Conservation (phyloP, 1,140 invertebrate species). For the Harpegnathos saltator region DNA sequence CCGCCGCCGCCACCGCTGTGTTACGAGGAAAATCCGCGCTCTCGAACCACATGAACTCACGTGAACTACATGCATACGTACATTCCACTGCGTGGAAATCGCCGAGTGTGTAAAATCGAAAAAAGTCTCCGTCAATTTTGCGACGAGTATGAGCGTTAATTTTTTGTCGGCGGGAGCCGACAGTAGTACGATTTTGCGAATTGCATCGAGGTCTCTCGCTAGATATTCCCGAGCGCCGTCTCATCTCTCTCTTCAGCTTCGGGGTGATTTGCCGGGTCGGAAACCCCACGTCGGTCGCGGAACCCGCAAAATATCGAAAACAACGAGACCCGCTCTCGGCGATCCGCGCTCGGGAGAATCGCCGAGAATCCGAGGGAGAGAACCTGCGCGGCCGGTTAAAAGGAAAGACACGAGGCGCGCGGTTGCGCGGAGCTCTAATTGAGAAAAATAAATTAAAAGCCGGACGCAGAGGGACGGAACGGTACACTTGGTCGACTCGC, state of each 20-base stretch:
- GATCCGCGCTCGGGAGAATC: background rate
- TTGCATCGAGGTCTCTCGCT: too few relatives aligned
- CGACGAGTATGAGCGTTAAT: background rate
- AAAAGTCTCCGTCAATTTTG: background rate
- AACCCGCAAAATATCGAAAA: slow-evolving; percentile 17
- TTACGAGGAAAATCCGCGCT: background rate
- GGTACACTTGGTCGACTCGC: slow-evolving; percentile 22
- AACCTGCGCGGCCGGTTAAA: slow-evolving; percentile 14
- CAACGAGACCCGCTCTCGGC: background rate
- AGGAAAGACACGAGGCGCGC: background rate
- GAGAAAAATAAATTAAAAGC: slow-evolving; percentile 52
- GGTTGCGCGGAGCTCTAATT: slow-evolving; percentile 1
- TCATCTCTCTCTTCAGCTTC: too few relatives aligned
- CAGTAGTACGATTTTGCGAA: too few relatives aligned
- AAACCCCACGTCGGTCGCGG: slow-evolving; percentile 21
- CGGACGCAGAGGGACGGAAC: background rate
- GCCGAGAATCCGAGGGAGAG: background rate
- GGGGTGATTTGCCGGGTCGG: background rate
- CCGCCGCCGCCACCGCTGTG: too few relatives aligned
- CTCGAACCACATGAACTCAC: background rate
- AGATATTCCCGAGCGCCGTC: too few relatives aligned
- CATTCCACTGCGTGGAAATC: background rate
- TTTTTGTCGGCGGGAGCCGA: too few relatives aligned
- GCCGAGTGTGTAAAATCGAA: background rate
- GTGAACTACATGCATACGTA: too few relatives aligned